phyloP scores from a whole-genome alignment of 2,888 invertebrate species.

The Zhengitettix transpicula region DNA sequence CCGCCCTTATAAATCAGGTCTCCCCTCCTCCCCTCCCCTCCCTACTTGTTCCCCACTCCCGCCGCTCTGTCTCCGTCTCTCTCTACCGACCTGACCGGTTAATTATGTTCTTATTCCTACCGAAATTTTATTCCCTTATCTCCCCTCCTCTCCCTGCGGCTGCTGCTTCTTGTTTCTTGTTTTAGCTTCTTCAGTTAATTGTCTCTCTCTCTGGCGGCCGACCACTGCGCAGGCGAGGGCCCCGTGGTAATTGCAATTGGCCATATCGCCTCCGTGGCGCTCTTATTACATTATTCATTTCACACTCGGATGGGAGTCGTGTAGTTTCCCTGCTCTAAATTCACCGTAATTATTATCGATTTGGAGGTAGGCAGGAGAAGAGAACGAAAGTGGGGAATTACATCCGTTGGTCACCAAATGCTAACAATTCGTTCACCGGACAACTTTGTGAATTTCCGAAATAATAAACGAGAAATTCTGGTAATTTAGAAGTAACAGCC shows the following conservation, averaged over 20 bases:
- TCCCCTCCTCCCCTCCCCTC: neutral
- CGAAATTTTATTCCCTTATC: constrained; percentile 2
- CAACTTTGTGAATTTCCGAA: no score
- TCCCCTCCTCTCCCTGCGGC: neutral
- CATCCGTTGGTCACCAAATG: no score
- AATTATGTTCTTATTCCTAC: constrained; percentile 3
- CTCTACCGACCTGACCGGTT: neutral
- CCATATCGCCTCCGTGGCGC: neutral
- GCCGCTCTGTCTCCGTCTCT: neutral
- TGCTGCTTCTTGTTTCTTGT: neutral
- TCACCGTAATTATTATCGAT: no score
- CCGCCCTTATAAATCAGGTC: constrained; percentile 1
- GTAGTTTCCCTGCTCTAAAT: neutral
- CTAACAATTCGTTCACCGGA: no score
- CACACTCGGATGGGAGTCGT: neutral
- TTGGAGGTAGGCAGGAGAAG: no score
- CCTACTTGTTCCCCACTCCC: neutral
- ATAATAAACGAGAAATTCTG: no score
- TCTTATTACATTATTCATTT: neutral
- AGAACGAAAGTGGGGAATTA: no score
- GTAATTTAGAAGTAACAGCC: no score
- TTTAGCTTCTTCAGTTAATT: neutral
- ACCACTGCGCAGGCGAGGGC: neutral
- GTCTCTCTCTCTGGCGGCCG: neutral
- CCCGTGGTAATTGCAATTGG: neutral